These are phyloP conservation scores for Parasteatoda tepidariorum DNA, from an alignment of 1,140 invertebrate species.

Conservation along the genomic window DNA sequence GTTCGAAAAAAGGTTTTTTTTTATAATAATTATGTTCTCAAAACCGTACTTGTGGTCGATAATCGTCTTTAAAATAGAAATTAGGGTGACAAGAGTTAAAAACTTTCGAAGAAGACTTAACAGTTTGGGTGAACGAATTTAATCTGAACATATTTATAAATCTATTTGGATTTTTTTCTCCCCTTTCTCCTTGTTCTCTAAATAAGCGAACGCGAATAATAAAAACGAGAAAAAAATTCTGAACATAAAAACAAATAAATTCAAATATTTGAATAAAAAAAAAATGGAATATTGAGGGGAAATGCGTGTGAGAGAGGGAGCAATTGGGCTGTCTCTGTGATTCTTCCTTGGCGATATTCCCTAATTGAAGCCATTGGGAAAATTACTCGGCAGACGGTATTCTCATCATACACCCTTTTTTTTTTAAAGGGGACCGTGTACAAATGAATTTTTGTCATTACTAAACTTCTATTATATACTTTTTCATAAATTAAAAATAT, in stretches of 20 bases:
- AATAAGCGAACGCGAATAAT: slow-evolving; percentile 29
- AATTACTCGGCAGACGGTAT: slow-evolving; percentile 49
- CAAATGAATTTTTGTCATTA: background rate
- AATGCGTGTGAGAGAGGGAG: background rate
- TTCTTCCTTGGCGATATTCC: slow-evolving; percentile 37
- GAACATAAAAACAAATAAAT: slow-evolving; percentile 38
- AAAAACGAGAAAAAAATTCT: slow-evolving; percentile 13
- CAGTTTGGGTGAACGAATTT: slow-evolving; percentile 8
- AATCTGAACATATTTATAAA: slow-evolving; percentile 44
- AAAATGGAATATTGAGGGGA: background rate
- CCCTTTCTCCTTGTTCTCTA: slow-evolving; percentile 2
- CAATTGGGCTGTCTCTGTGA: slow-evolving; percentile 4
- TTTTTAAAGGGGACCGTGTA: background rate
- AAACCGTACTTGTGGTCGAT: slow-evolving; percentile 23
- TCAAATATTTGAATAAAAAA: background rate
- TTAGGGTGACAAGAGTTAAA: slow-evolving; percentile 47
- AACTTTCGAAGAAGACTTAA: background rate
- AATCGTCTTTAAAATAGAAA: slow-evolving; percentile 47
- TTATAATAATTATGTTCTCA: slow-evolving; percentile 13
- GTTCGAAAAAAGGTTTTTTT: background rate
- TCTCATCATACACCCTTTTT: slow-evolving; percentile 28
- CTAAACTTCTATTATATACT: too few relatives aligned
- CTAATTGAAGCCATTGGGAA: slow-evolving; percentile 59
- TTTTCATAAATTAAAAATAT: too few relatives aligned
- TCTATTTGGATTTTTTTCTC: background rate